Percentiles rank a stretch among this genome's conserved stretches.
Conservation (phyloP, 2,113 vertebrate species). For the Prochilodus magdalenae region DNA sequence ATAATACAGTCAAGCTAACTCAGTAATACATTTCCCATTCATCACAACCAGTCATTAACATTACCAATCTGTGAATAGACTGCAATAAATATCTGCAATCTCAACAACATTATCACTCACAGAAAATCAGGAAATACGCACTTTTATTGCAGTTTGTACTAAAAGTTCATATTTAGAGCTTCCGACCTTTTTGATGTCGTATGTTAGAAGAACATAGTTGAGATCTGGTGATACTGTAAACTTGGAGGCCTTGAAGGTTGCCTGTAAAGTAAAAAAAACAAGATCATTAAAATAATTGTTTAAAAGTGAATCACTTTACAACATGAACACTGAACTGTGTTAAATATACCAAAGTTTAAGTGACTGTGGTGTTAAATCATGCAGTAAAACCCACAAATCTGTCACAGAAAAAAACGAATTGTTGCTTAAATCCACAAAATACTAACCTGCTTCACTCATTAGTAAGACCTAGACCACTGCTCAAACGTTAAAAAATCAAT, state of each 20-base stretch:
- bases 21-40: too few species aligned
- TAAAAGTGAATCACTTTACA: neutral
- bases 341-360: too few species aligned
- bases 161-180: neutral
- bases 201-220: constrained; percentile 90
- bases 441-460: too few species aligned
- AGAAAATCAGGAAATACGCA: neutral
- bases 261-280: constrained; percentile 72
- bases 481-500: too few species aligned
- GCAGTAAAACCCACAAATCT: too few species aligned
- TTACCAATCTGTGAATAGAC: neutral
- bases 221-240: constrained; percentile 91
- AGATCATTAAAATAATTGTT: neutral
- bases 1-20: too few species aligned
- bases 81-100: neutral
- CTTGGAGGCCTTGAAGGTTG: constrained; percentile 91
- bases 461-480: too few species aligned
- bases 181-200: constrained; percentile 92
- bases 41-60: neutral
- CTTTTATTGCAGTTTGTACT: neutral
- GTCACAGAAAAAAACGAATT: too few species aligned
- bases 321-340: too few species aligned
- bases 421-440: too few species aligned
- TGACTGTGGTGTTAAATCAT: too few species aligned
- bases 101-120: neutral